Percentiles rank a stretch among this genome's conserved stretches.
phyloP scores from a whole-genome alignment of 1,140 invertebrate species.

The Heliconius nattereri region DNA sequence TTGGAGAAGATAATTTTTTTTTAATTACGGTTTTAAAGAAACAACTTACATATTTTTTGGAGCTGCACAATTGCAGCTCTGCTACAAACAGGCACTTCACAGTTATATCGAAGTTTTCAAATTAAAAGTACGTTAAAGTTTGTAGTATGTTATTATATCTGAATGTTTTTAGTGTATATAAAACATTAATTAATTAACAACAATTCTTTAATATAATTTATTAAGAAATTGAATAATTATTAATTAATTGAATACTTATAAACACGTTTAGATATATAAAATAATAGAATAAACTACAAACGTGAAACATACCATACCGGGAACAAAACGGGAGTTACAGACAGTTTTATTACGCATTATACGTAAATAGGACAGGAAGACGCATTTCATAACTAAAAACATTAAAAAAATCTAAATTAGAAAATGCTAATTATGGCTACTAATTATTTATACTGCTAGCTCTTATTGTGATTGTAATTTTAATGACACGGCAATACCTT shows the following conservation, averaged over 20 bases:
- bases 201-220: too few species aligned
- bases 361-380: slow-evolving; percentile 16
- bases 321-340: neutral
- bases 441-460: neutral
- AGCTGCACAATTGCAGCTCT: slow-evolving; percentile 23
- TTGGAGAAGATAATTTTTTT: neutral
- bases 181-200: neutral
- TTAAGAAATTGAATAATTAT: too few species aligned
- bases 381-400: slow-evolving; percentile 14
- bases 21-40: neutral
- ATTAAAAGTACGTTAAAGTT: neutral
- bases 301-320: neutral
- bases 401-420: neutral
- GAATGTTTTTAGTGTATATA: neutral
- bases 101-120: slow-evolving; percentile 14
- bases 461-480: neutral
- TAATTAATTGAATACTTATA: too few species aligned
- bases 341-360: neutral
- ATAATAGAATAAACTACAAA: neutral
- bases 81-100: slow-evolving; percentile 24
- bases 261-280: neutral
- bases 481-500: slow-evolving; percentile 56
- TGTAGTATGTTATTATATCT: neutral
- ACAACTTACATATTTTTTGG: slow-evolving; percentile 11
- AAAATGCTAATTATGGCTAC: slow-evolving; percentile 1